phyloP scores from a whole-genome alignment of 2,113 vertebrate species.

The Conger conger region DNA sequence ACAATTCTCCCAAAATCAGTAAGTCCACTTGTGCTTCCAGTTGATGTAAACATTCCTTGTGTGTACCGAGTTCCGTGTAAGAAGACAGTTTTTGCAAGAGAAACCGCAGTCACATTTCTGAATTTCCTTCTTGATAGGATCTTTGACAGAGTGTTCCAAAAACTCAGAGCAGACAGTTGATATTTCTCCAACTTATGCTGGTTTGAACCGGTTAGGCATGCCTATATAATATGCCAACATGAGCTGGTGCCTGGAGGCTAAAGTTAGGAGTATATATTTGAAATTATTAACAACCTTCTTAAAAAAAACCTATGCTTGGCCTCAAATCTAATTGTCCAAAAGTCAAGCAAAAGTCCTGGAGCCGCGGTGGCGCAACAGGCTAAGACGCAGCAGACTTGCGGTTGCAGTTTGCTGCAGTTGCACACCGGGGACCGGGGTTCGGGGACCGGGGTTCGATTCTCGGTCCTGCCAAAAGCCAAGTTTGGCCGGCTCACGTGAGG shows the following conservation, averaged over 20 bases:
- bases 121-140: slow-evolving; percentile 12
- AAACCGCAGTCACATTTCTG: slow-evolving; percentile 8
- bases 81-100: background rate
- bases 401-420: too few species aligned
- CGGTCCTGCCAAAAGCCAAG: too few species aligned
- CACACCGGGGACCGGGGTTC: too few species aligned
- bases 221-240: slow-evolving; percentile 13
- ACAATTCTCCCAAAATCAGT: slow-evolving; percentile 16
- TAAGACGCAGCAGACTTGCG: too few species aligned
- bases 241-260: slow-evolving; percentile 9
- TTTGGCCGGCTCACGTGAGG: too few species aligned
- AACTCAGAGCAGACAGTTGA: slow-evolving; percentile 3
- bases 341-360: slow-evolving; percentile 27
- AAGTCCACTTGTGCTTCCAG: slow-evolving; percentile 21
- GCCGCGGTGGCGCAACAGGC: too few species aligned
- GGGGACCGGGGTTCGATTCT: too few species aligned
- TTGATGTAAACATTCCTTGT: slow-evolving; percentile 19
- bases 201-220: slow-evolving; percentile 20
- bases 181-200: slow-evolving; percentile 7
- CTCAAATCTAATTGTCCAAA: slow-evolving; percentile 30
- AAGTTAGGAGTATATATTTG: slow-evolving; percentile 9
- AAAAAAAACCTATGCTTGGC: slow-evolving; percentile 36
- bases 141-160: slow-evolving; percentile 8
- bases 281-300: slow-evolving; percentile 19
- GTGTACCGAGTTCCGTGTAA: slow-evolving; percentile 20